A percentile compares a stretch with the other conserved stretches of the same genome.
These are phyloP conservation scores for Tribolium madens DNA, from an alignment of 1,140 invertebrate genomes.

Conservation along the genomic window DNA sequence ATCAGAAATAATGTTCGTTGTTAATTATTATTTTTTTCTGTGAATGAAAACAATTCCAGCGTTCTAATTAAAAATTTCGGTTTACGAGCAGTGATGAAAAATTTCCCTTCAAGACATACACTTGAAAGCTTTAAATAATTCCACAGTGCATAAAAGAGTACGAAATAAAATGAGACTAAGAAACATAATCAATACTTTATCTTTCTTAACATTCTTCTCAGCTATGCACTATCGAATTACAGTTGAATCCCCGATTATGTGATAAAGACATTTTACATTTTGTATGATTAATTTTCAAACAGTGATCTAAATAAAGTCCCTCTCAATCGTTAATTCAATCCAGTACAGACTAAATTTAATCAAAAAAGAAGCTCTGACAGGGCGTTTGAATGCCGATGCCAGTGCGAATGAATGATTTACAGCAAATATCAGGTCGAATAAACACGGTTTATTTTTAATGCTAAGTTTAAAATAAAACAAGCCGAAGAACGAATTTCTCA, in stretches of 20 bases:
- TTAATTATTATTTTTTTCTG: too few species aligned
- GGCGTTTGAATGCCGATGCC: background rate
- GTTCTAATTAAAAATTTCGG: background rate
- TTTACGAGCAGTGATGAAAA: background rate
- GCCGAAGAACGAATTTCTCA: background rate
- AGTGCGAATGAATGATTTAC: background rate
- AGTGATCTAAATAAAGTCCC: background rate
- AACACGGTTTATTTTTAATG: background rate
- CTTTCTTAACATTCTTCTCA: background rate
- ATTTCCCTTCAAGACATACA: background rate
- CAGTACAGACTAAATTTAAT: background rate
- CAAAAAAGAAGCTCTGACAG: background rate
- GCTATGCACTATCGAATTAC: background rate
- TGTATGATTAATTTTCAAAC: background rate
- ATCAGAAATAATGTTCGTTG: too few species aligned
- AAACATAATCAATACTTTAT: background rate
- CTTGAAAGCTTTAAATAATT: background rate
- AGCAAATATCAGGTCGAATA: background rate
- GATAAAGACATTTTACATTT: too few species aligned
- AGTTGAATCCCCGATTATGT: too few species aligned
- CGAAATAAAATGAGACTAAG: background rate
- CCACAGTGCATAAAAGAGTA: too few species aligned
- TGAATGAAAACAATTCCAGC: background rate
- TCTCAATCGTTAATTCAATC: background rate
- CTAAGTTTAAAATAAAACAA: background rate